These are phyloP conservation scores for Cecidostiba fungosa DNA, from an alignment of 2,888 invertebrate genomes.

Conservation along the genomic window DNA sequence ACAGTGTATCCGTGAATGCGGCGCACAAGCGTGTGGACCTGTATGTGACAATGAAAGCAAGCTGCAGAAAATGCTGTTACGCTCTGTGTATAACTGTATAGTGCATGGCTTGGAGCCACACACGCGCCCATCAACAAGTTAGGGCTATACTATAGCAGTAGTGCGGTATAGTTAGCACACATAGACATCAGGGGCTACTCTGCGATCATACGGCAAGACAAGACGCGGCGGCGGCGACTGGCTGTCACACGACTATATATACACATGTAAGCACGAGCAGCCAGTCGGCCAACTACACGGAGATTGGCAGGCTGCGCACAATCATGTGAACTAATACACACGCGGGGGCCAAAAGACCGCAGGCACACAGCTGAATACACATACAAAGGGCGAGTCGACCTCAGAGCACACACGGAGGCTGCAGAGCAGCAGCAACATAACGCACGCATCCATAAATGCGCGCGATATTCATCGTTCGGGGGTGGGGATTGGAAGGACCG, in stretches of 20 bases:
- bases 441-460: background rate
- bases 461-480: background rate
- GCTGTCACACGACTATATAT: background rate
- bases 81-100: too few relatives aligned
- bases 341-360: background rate
- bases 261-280: background rate
- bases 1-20: background rate
- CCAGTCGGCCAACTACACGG: background rate
- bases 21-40: background rate
- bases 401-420: background rate
- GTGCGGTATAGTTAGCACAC: too few relatives aligned
- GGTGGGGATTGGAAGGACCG: background rate
- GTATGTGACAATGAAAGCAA: slow-evolving; percentile 26
- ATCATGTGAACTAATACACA: background rate
- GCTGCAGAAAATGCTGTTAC: slow-evolving; percentile 37
- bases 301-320: background rate
- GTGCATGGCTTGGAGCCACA: background rate
- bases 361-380: background rate
- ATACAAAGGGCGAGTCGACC: background rate
- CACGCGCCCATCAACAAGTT: background rate
- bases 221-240: background rate
- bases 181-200: background rate
- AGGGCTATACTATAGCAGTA: background rate
- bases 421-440: background rate
- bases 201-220: background rate